Base-by-base conservation (phyloP, 1,140 invertebrate species). In the Andricus grossulariae region DNA sequence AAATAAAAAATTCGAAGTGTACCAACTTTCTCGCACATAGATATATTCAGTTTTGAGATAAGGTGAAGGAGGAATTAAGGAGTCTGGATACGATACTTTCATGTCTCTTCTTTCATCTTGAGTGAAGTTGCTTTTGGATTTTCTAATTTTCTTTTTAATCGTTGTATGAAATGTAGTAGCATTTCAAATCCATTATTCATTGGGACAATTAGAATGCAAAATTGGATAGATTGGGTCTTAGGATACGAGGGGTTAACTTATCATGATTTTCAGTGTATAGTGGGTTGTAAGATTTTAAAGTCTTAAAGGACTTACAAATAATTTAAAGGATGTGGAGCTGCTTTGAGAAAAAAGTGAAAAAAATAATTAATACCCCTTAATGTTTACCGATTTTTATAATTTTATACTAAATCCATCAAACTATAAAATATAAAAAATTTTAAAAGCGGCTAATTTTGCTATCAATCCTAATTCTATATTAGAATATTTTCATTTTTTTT, bases 61-160 rank as follows among this genome's bases (percentile, higher is more conserved):
- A 54, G 52, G 6, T 54, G 18, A 54, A 52, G 13, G n/a, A 52
- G 16, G 51, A 52, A 52, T 45, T 45, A 10, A 45, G 7, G 39
- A 45, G 39, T 1, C 39, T 45, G 13, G n/a, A 54, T 54, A 54
- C 52, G n/a, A 54, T 5, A 45, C 39, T 45, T 45, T 45, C 39
- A 45, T 45, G 39, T 45, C 11, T 57, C 21, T 57, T 57, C 55
- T 25, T 57, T 57, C 55, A 57, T 32, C 55, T 57, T 18, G 12
- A 12, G 1, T 7, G 1, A 13, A 13, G 19, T 66, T 54, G n/a
- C 52, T 54, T 54, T 54, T 66, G 21, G 25, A 66, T 66, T 66
- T 66, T 66, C 57, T 66, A 66, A 66, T 66, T 21, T 39, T 39
- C 57, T 66, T 39, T 66, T 66, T 66, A 66, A 66, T 66, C 21